phyloP scores from a whole-genome alignment of 2,797 vertebrate genomes.

The Galago senegalensis region DNA sequence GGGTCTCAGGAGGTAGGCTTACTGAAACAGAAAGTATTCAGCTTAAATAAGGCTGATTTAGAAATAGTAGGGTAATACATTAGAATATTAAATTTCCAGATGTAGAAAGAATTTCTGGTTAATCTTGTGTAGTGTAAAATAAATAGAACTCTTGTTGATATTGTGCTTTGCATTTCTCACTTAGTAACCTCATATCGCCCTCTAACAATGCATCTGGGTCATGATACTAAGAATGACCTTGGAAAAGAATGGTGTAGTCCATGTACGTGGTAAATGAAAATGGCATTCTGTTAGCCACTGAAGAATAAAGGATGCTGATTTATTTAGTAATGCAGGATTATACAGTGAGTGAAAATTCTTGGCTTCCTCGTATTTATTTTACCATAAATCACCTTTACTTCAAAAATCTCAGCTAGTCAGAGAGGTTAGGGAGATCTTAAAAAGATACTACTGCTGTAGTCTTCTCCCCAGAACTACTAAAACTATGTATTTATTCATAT shows the following conservation, averaged over 20 bases:
- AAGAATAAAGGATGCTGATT: slow-evolving; percentile 54
- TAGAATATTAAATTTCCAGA: background rate
- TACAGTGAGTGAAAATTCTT: slow-evolving; percentile 18
- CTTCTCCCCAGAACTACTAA: background rate
- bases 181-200: background rate
- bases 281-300: background rate
- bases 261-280: slow-evolving; percentile 18
- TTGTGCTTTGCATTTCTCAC: background rate
- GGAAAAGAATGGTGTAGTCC: slow-evolving; percentile 7
- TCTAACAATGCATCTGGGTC: background rate
- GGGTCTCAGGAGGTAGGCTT: background rate
- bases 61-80: background rate
- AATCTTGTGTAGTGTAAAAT: background rate
- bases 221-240: background rate
- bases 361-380: slow-evolving; percentile 46
- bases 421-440: background rate
- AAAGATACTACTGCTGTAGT: background rate
- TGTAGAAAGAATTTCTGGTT: background rate
- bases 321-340: slow-evolving; percentile 23
- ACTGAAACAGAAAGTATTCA: background rate
- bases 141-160: background rate
- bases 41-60: background rate
- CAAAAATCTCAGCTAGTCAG: background rate
- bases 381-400: slow-evolving; percentile 27
- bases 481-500: slow-evolving; percentile 11